Evolutionary conservation across 2,113 vertebrate genomes (phyloP).

Genomic region (Elanoides forficatus): DNA sequence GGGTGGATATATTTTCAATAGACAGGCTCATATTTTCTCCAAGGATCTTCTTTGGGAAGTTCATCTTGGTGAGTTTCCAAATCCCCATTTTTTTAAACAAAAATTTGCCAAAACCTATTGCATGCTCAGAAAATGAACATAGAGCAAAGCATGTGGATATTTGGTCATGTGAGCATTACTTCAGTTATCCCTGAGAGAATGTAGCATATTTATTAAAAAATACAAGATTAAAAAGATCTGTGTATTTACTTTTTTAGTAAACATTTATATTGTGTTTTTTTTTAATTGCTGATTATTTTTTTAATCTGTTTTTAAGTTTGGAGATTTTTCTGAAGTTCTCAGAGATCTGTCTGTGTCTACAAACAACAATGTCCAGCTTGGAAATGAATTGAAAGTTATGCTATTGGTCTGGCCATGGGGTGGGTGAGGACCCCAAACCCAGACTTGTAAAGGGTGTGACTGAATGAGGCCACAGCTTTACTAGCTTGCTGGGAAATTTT

Average conservation of each 20-base stretch:
- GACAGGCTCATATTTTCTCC: constrained; percentile 61
- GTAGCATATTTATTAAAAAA: not conserved
- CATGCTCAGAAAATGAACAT: constrained; percentile 46
- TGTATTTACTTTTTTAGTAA: not conserved
- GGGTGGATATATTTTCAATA: constrained; percentile 61
- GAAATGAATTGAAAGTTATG: not conserved
- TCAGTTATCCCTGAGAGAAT: constrained; percentile 40
- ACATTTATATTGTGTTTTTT: not conserved
- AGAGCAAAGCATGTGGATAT: constrained; percentile 43
- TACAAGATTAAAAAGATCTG: not conserved
- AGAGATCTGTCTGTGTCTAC: not conserved
- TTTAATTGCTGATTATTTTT: not conserved
- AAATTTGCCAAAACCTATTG: constrained; percentile 38
- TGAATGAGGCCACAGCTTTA: not conserved
- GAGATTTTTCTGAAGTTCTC: constrained; percentile 1
- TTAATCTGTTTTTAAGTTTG: not conserved
- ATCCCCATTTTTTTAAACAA: constrained; percentile 51
- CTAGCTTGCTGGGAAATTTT: not conserved
- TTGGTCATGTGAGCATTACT: constrained; percentile 55
- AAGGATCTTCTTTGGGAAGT: constrained; percentile 57
- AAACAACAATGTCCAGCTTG: not conserved
- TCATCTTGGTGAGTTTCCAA: constrained; percentile 60
- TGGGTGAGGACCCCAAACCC: not conserved
- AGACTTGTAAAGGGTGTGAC: not conserved
- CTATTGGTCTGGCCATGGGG: not conserved